A percentile compares a stretch with the other conserved stretches of the same genome.
These are phyloP conservation scores for Podarcis raffonei DNA, from an alignment of 2,113 vertebrate genomes.

Conservation along the genomic window DNA sequence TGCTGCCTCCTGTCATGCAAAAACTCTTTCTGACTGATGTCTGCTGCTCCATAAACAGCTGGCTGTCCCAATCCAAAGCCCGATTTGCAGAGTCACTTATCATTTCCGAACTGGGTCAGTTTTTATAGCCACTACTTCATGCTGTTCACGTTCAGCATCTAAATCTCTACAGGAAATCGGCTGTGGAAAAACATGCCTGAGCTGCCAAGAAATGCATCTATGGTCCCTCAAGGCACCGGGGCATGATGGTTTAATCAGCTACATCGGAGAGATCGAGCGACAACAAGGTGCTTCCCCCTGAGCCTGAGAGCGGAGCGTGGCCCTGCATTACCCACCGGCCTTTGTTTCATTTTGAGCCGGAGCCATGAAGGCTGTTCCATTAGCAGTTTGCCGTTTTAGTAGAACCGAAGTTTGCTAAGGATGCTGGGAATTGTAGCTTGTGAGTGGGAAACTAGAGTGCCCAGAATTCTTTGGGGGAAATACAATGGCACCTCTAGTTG, in stretches of 20 bases:
- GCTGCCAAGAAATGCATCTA: constrained; percentile 57
- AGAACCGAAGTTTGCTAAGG: not conserved
- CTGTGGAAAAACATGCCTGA: constrained; percentile 16
- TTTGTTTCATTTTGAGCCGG: not conserved
- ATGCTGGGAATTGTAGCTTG: too few species aligned
- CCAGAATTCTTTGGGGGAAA: too few species aligned
- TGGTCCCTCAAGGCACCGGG: constrained; percentile 54
- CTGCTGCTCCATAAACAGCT: not conserved
- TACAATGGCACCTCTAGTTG: too few species aligned
- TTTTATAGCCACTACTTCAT: not conserved
- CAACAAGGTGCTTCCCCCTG: not conserved
- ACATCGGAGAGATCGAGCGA: constrained; percentile 18
- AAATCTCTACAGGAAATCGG: constrained; percentile 64
- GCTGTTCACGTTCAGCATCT: constrained; percentile 25
- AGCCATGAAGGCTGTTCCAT: not conserved
- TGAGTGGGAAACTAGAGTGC: too few species aligned
- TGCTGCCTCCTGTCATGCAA: not conserved
- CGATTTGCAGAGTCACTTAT: not conserved
- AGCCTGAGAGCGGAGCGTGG: not conserved
- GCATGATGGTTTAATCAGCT: constrained; percentile 41
- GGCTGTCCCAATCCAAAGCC: constrained; percentile 34
- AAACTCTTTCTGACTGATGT: not conserved
- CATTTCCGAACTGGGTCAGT: constrained; percentile 39
- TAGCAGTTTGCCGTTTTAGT: not conserved
- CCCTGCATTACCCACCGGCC: not conserved